Evolutionary conservation across 2,888 invertebrate species (phyloP).

Genomic region (Hofmannophila pseudospretella): DNA sequence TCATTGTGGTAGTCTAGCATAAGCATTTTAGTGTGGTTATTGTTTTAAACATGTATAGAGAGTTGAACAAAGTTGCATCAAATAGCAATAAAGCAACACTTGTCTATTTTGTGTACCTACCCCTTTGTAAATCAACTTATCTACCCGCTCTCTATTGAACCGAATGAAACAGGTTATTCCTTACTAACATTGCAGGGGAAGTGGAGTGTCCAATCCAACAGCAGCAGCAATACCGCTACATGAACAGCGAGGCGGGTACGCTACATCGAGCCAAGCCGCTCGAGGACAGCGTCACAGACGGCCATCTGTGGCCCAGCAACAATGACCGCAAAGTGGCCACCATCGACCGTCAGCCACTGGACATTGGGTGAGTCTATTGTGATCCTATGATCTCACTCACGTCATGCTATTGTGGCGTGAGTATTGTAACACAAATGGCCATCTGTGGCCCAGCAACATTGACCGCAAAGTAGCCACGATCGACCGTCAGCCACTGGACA

Average conservation of each 20-base stretch:
- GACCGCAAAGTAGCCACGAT: too few relatives aligned
- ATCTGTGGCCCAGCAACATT: conserved; percentile 72
- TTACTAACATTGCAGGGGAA: conserved; percentile 56
- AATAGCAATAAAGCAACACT: too few relatives aligned
- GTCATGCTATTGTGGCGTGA: too few relatives aligned
- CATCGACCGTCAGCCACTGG: conserved; percentile 69
- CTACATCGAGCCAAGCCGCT: conserved; percentile 67
- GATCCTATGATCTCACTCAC: neutral
- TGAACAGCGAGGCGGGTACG: conserved; percentile 73
- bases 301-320: conserved; percentile 72
- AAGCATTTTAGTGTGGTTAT: too few relatives aligned
- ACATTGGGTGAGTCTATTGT: conserved; percentile 56
- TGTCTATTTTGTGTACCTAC: too few relatives aligned
- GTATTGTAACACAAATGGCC: neutral
- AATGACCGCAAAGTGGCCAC: conserved; percentile 70
- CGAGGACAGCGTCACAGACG: conserved; percentile 71
- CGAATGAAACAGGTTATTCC: too few relatives aligned
- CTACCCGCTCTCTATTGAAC: too few relatives aligned
- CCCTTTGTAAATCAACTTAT: too few relatives aligned
- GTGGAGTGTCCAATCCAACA: conserved; percentile 75
- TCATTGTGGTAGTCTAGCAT: too few relatives aligned
- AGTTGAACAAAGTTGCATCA: too few relatives aligned
- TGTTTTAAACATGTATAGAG: too few relatives aligned
- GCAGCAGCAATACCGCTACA: conserved; percentile 75
- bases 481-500: conserved; percentile 70